Evolutionary conservation across 2,888 invertebrate genomes (phyloP), one percentile per base, ranked within the genome.

Genomic region (Patella depressa): DNA sequence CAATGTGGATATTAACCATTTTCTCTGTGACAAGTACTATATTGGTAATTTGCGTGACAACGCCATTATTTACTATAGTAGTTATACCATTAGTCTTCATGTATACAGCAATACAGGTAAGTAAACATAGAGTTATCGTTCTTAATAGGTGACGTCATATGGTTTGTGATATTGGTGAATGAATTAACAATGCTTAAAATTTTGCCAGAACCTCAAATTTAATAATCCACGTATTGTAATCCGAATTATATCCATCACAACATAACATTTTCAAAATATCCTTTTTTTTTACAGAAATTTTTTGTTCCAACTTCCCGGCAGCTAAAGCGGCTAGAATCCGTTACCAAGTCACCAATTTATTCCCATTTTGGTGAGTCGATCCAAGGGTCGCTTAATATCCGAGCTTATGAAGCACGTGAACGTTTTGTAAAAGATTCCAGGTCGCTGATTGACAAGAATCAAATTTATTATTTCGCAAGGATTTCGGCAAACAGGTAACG

Each of bases 401-500:
- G 89, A 72, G 89, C 89, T 3, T 89, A 85, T 79, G 81, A 78
- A 14, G 81, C 81, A 29, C 81, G 82, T 19, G 77, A 79, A 3
- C 78, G 84, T n/a, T 89, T 88, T 77, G 79, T 82, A 34, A 34
- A 73, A 70, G 80, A 78, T 29, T 86, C 85, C 3, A 81, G 85
- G 45, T 74, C 83, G 12, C 79, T 81, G n/a, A 86, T 90, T 9
- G 88, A 89, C 76, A 84, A 86, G 78, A 90, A 89, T 78, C 96
- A 97, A 92, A 93, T 95, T 71, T 96, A 97, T 91, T 89, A 88
- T 79, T 89, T 89, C 72, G 84, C 86, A 65, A 83, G 83, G 29
- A 85, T 81, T 45, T 77, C 82, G 5, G 81, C 83, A 3, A 84
- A 84, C 78, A 79, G 83, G 84, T 84, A 69, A 65, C 57, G 4